Evolutionary conservation across 2,888 invertebrate genomes (phyloP), one percentile per base, ranked within the genome.

Genomic region (Andrena minutula): DNA sequence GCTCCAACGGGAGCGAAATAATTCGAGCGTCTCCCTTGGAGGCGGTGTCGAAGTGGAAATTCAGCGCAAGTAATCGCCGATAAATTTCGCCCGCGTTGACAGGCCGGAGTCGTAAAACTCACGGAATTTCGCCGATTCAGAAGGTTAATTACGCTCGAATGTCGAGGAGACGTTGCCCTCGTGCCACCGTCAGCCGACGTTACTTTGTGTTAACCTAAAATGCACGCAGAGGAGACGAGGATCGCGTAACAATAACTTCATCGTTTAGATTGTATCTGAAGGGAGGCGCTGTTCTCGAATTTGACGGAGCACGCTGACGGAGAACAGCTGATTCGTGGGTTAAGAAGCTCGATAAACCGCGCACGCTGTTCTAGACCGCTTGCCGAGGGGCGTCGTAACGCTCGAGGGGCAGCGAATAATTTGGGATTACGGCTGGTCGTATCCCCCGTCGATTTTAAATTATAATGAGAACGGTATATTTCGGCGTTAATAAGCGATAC

Each of bases 401-500:
- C 16, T 23, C 8, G 53, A 20, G 49, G 51, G 58, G 61, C 65
- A 70, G 53, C 79, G 30, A 81, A 81, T 79, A 79, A 81, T 80
- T 75, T 30, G 16, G 58, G 70, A 74, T 74, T 79, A 71, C 5
- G 61, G 47, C n/a, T 16, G 69, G 51, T 56, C 61, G 65, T 75
- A 63, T 71, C 41, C 56, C 68, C 68, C 71, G 70, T 81, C 73
- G 65, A 80, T 76, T 81, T 66, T 10, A 81, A 76, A 58, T 81
- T 73, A 69, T 66, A 66, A 77, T 63, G 81, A 70, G 76, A 70
- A 51, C 73, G 73, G 77, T 81, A 83, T 66, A 77, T 81, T 70
- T 83, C 49, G 73, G 66, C 56, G 76, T 73, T 77, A 81, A 83
- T 77, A 83, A 81, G 73, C 81, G 72, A 73, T 72, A 76, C 64